Evolutionary conservation across 1,140 invertebrate genomes (phyloP), one percentile per base, ranked within the genome.

Genomic region (Rhopalosiphum padi): DNA sequence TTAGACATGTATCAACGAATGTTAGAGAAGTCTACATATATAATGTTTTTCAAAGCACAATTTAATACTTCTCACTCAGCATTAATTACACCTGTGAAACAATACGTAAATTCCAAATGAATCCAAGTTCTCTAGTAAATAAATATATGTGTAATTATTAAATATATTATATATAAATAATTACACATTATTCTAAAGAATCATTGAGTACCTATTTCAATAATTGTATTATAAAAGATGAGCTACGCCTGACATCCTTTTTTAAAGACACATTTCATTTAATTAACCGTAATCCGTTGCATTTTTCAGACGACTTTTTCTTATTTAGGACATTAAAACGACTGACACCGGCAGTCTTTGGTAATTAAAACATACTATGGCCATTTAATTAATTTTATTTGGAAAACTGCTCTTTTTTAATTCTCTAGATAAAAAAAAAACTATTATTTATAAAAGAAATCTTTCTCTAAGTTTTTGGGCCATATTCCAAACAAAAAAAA

Each of bases 351-450:
- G 25, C 91, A 93, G 91, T 85, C 48, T 93, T n/a, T 51, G 68
- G 68, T 93, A 93, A 93, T 93, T 86, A 86, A 93, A 93, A 93
- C 48, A 85, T 41, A 41, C 37, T 83, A 93, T 83, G 46, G 30
- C 51, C 35, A 53, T 93, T 93, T 93, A 93, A 93, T 93, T 93
- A 53, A 83, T 86, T 86, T 93, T 55, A 53, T 93, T 93, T 86
- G 7, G n/a, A 83, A 37, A 91, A 51, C 22, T 91, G 55, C 15
- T 23, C 48, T 85, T 93, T 85, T 93, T 35, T 93, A 55, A 55
- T 86, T 53, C 48, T 86, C 23, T 30, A n/a, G 35, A 85, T 92
- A 83, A 83, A 48, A 51, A 51, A 77, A 37, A 85, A 51, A 53
- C 46, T 37, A 41, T 53, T 41, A 41, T 93, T 93, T 93, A 55